phyloP scores from a whole-genome alignment of 2,797 vertebrate genomes.

The Oophaga sylvatica region DNA sequence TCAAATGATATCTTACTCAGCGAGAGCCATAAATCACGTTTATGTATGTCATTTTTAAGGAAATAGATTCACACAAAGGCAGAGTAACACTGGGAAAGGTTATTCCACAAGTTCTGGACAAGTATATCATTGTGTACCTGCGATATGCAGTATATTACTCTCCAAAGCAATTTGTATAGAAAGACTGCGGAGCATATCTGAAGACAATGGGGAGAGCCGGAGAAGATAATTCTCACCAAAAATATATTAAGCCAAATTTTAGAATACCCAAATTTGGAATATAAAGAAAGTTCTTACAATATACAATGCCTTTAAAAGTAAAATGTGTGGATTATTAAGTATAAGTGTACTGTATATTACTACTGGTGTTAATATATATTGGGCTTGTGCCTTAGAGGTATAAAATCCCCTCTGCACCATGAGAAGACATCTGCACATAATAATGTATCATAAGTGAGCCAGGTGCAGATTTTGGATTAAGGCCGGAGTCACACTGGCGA shows the following conservation, averaged over 20 bases:
- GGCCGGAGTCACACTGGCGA: no score
- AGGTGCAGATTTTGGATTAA: no score
- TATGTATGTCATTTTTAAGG: constrained; percentile 57
- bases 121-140: constrained; percentile 50
- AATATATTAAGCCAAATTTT: background rate
- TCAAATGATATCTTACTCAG: constrained; percentile 59
- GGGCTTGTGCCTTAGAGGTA: no score
- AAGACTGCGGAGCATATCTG: constrained; percentile 18
- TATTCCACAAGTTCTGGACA: constrained; percentile 38
- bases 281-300: background rate
- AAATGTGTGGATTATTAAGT: background rate
- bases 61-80: constrained; percentile 56
- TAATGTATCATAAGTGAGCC: no score
- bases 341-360: no score
- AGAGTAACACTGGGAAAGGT: constrained; percentile 46
- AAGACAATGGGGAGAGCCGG: constrained; percentile 16
- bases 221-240: background rate
- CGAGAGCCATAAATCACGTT: constrained; percentile 52
- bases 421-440: no score
- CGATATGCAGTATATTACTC: constrained; percentile 31
- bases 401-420: no score
- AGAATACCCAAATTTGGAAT: background rate
- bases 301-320: background rate
- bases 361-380: no score
- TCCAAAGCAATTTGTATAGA: constrained; percentile 43